Base-by-base conservation (phyloP, 2,113 vertebrate genomes). In the Myiopsitta monachus region DNA sequence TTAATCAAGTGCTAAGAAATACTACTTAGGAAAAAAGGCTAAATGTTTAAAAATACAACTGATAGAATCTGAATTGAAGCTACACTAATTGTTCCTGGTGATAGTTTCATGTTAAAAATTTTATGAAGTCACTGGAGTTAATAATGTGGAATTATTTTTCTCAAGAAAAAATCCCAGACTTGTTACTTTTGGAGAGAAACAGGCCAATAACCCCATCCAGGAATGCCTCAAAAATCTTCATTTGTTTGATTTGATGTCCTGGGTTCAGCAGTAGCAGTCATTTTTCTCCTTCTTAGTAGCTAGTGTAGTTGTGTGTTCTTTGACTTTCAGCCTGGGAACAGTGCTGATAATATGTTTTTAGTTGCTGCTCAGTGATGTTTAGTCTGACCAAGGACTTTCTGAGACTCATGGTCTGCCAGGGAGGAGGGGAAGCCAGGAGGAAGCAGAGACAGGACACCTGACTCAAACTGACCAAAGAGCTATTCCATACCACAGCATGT, bases 21-120 rank as follows among this genome's bases (percentile, higher is more conserved):
- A 57, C 14, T 61, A 82, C 55, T 61, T 51, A 36, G 15, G 18
- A 68, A 88, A 78, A 67, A 94, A 59, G 61, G 55, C 27, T 73
- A 39, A 66, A 44, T 84, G 47, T 76, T 90, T 82, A 94, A 84
- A 94, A 94, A 62, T 62, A 57, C 8, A 31, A 14, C 64, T 30
- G 44, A 93, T 67, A 93, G 49, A 92, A 92, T 95, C 95, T 93
- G 38, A 95, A 87, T 39, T 43, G 41, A 87, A 95, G 24, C 52
- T 83, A 90, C 26, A 51, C 31, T 93, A 67, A 36, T 91, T 84
- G 13, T 87, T 93, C 26, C 51, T 75, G 19, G 49, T 28, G 82
- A 75, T 52, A 94, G 27, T 18, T 92, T 93, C 82, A 67, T 59
- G 57, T 88, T 95, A 83, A 83, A 91, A 78, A 92, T 92, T 89